These are phyloP conservation scores for Tholera decimalis DNA, from an alignment of 2,888 invertebrate genomes.

Conservation along the genomic window DNA sequence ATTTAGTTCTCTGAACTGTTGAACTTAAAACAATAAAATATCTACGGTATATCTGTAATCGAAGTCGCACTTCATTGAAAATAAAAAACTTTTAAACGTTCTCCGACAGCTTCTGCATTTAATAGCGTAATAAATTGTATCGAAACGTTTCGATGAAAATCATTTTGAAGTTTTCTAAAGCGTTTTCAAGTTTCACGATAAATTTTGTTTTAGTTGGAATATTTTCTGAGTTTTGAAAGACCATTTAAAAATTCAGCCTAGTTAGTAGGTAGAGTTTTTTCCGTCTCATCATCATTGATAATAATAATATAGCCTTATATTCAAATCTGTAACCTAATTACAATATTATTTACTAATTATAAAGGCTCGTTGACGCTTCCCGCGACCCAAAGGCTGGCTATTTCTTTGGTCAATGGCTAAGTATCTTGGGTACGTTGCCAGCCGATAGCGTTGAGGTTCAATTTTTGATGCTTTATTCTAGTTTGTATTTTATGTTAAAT, in stretches of 20 bases:
- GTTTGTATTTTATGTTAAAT: too few relatives aligned
- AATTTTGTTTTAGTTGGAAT: constrained; percentile 7
- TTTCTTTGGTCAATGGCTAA: too few relatives aligned
- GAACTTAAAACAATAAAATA: constrained; percentile 36
- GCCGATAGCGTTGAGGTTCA: too few relatives aligned
- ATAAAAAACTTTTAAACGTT: constrained; percentile 40
- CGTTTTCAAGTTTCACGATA: constrained; percentile 23
- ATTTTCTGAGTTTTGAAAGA: constrained; percentile 2
- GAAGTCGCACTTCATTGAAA: constrained; percentile 27
- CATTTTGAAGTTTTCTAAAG: constrained; percentile 26
- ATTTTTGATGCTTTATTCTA: too few relatives aligned
- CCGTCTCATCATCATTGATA: too few relatives aligned
- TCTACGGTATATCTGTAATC: constrained; percentile 24
- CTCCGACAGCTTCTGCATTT: constrained; percentile 47
- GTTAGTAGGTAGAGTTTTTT: too few relatives aligned
- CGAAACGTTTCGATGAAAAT: constrained; percentile 36
- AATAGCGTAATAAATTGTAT: constrained; percentile 57
- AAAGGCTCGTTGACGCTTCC: too few relatives aligned
- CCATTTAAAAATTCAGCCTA: background rate
- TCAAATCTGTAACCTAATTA: too few relatives aligned
- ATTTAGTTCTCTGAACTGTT: constrained; percentile 8
- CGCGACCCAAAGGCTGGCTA: too few relatives aligned
- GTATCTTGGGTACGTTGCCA: too few relatives aligned
- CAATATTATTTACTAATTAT: too few relatives aligned
- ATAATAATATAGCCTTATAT: too few relatives aligned